A percentile compares a stretch with the other conserved stretches of the same genome.
Evolutionary conservation across 2,888 invertebrate genomes (phyloP).

Genomic region (Sylvicola fuscatus): DNA sequence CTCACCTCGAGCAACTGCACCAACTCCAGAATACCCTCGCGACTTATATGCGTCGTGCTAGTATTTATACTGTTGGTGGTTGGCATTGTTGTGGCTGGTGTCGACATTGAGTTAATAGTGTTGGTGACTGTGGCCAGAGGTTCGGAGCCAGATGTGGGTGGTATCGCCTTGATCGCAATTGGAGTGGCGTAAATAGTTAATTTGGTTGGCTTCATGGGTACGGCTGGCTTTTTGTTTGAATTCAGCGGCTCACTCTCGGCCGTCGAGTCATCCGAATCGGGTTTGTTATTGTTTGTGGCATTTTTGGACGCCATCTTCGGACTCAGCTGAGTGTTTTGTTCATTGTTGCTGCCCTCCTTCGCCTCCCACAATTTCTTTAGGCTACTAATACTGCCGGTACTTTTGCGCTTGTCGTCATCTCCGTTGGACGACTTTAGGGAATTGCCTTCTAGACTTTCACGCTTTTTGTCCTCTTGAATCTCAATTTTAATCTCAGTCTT

Average conservation of each 20-base stretch:
- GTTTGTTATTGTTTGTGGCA: conserved; percentile 15
- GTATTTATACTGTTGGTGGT: conserved; percentile 24
- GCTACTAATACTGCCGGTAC: conserved; percentile 83
- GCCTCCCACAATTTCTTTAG: conserved; percentile 85
- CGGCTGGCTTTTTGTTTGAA: conserved; percentile 38
- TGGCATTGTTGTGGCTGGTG: conserved; percentile 22
- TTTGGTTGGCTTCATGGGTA: conserved; percentile 45
- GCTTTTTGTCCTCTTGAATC: conserved; percentile 23
- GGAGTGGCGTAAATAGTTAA: conserved; percentile 64
- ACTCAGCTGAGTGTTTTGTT: conserved; percentile 35
- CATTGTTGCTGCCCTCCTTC: conserved; percentile 32
- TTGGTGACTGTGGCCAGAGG: conserved; percentile 8
- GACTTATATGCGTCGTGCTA: conserved; percentile 27
- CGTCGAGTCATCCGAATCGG: conserved; percentile 8
- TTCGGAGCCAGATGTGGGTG: conserved; percentile 12
- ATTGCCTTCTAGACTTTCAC: conserved; percentile 24
- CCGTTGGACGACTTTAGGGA: conserved; percentile 24
- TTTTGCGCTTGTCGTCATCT: conserved; percentile 67
- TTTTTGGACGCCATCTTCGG: conserved; percentile 38
- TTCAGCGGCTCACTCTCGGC: conserved; percentile 6
- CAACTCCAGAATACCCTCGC: conserved; percentile 40
- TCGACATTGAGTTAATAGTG: conserved; percentile 7
- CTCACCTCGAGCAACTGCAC: conserved; percentile 42
- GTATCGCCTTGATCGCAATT: conserved; percentile 17
- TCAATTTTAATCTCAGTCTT: conserved; percentile 29